phyloP scores from a whole-genome alignment of 2,113 vertebrate species.

The Accipiter cooperii region DNA sequence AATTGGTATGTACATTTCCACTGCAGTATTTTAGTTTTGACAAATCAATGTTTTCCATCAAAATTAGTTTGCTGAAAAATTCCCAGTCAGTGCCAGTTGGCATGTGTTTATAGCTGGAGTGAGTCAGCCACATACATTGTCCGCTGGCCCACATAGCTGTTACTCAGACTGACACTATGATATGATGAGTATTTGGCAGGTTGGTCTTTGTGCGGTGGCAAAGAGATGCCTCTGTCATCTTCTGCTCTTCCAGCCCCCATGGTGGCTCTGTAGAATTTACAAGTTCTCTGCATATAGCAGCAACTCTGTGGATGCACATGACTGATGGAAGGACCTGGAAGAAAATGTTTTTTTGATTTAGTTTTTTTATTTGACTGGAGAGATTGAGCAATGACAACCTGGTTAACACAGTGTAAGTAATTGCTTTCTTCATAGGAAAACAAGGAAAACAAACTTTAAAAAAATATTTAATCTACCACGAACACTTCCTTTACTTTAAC shows the following conservation, averaged over 20 bases:
- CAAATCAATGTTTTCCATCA: conserved; percentile 14
- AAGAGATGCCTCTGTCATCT: background rate
- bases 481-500: background rate
- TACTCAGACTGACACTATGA: background rate
- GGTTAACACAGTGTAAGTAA: background rate
- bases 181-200: background rate
- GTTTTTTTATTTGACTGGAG: background rate
- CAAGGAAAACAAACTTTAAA: background rate
- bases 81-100: background rate
- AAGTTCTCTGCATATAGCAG: background rate
- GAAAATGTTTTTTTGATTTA: background rate
- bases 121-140: background rate
- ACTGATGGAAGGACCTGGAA: background rate
- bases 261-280: background rate
- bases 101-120: background rate
- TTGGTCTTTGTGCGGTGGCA: background rate
- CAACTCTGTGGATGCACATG: background rate
- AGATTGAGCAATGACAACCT: background rate
- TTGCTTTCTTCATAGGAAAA: background rate
- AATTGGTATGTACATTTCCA: background rate
- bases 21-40: background rate
- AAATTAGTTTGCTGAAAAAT: conserved; percentile 17
- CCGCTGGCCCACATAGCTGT: background rate
- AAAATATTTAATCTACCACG: background rate
- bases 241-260: background rate